Evolutionary conservation across 2,113 vertebrate genomes (phyloP).

Genomic region (Thinocorus orbignyianus): DNA sequence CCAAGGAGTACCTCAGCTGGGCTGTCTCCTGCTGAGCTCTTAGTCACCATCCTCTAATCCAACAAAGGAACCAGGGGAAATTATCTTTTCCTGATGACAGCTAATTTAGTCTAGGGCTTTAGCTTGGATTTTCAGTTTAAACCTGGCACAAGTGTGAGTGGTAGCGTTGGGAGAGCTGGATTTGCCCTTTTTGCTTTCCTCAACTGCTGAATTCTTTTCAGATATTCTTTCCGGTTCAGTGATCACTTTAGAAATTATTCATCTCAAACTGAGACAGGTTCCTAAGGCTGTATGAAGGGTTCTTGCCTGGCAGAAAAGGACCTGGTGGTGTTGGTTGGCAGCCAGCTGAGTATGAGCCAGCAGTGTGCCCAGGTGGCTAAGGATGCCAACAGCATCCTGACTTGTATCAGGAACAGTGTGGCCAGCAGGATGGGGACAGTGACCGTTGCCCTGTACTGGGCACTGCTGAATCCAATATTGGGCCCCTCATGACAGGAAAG

Average conservation of each 20-base stretch:
- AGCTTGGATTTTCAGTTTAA: background rate
- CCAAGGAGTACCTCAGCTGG: background rate
- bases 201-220: background rate
- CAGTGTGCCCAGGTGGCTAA: too few species aligned
- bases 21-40: background rate
- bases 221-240: background rate
- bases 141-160: fast-evolving
- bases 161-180: background rate
- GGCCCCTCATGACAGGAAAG: too few species aligned
- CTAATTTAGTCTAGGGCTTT: background rate
- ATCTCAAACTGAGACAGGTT: background rate
- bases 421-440: too few species aligned
- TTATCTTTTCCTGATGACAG: background rate
- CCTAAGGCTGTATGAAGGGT: background rate
- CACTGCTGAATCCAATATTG: too few species aligned
- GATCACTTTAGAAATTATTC: background rate
- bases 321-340: too few species aligned
- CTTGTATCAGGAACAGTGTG: too few species aligned
- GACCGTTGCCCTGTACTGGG: too few species aligned
- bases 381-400: too few species aligned
- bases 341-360: too few species aligned
- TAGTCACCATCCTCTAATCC: background rate
- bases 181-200: background rate
- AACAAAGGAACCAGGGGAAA: background rate
- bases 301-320: too few species aligned